Evolutionary conservation across 2,113 vertebrate genomes (phyloP), one percentile per base, ranked within the genome.

Genomic region (Tamias sibiricus): DNA sequence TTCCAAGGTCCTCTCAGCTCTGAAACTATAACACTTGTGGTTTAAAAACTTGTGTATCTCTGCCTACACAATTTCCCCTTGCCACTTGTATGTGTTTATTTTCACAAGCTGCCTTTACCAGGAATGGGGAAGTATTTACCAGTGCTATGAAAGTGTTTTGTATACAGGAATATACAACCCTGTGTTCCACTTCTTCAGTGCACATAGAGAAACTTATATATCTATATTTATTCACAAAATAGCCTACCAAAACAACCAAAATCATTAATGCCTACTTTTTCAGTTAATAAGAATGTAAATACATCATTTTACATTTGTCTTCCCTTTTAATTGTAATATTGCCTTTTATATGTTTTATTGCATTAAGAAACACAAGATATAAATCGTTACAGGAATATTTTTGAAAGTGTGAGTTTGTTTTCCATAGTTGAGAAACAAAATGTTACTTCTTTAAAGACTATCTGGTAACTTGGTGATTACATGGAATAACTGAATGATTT

Each of bases 251-350:
- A 37, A 28, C 35, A 52, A 57, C 20, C 49, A 35, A 80, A 80
- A 22, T 66, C 4, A 35, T 35, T 35, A 26, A 4, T 42, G 30
- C 22, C 30, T 59, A 76, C 17, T 90, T 92, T 83, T 54, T 37
- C 84, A 87, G 52, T 68, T 26, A 76, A 11, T 79, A 62, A 84
- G 24, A 90, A 80, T 86, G 72, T 66, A 85, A 44, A 47, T 86
- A 47, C 57, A 57, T 57, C 13, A 10, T 86, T 19, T 80, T 24
- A 26, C n/a, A 42, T 26, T 20, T 49, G 47, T 32, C 28, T 10
- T 85, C 74, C 44, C 28, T 75, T 95, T 95, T 11, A 88, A 88
- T 92, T 83, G n/a, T 3, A 59, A 62, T 62, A 69, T 88, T 85
- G 57, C 62, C 24, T 80, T 92, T 83, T 22, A 37, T 32, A 74